Conservation (phyloP, 2,113 vertebrate species). For the Gnathonemus longibarbis region DNA sequence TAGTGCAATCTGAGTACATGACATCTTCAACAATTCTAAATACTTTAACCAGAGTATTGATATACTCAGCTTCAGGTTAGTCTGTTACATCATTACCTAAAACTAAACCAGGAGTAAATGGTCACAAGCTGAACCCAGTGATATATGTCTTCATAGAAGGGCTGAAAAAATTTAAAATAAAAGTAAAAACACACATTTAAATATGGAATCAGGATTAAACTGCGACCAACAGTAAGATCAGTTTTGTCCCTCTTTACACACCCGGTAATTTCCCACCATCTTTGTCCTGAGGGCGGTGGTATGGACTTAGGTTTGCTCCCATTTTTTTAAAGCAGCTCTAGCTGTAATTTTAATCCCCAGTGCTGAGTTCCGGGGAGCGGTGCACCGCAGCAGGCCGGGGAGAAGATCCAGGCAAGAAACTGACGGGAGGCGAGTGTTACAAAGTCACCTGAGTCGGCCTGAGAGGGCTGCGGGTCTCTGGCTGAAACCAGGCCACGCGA, state of each 20-base stretch:
- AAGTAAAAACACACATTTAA: not conserved
- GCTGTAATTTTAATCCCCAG: not conserved
- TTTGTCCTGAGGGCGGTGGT: not conserved
- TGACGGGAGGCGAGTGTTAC: slow-evolving; percentile 24
- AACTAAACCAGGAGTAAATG: not conserved
- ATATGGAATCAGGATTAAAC: not conserved
- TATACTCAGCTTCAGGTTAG: not conserved
- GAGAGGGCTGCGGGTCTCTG: not conserved
- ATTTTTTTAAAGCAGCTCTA: not conserved
- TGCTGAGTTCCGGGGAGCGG: not conserved
- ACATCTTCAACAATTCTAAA: not conserved
- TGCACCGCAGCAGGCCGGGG: not conserved
- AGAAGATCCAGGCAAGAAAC: not conserved
- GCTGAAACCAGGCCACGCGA: not conserved
- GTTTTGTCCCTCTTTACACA: not conserved
- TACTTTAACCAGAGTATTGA: not conserved
- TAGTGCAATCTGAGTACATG: slow-evolving; percentile 21
- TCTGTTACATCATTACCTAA: not conserved
- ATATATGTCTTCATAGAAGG: not conserved
- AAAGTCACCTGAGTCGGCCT: slow-evolving; percentile 39
- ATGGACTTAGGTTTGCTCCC: not conserved
- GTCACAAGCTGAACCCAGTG: not conserved
- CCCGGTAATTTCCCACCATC: not conserved
- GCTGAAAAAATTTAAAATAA: not conserved
- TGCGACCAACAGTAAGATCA: not conserved